Evolutionary conservation across 2,113 vertebrate species (phyloP).

Genomic region (Todiramphus chloris): DNA sequence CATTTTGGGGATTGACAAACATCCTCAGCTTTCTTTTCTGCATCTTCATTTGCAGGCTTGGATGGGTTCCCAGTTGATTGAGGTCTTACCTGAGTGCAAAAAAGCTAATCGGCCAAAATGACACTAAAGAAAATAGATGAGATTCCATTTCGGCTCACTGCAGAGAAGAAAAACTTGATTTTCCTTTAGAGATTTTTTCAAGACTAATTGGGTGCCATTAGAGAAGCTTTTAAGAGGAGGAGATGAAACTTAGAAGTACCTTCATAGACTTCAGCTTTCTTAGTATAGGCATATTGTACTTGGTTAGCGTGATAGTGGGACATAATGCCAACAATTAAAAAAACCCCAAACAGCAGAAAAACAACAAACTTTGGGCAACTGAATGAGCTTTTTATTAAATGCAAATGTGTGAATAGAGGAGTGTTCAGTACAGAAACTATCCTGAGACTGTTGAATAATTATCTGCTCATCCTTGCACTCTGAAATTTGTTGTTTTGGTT

Average conservation of each 20-base stretch:
- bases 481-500: neutral
- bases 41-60: neutral
- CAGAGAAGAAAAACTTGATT: neutral
- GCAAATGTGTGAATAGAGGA: neutral
- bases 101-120: neutral
- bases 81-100: neutral
- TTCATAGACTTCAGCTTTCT: neutral
- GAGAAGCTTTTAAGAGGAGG: neutral
- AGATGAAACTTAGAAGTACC: neutral
- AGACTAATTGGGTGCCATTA: neutral
- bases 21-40: neutral
- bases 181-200: slow-evolving; percentile 1
- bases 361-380: neutral
- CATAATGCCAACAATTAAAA: neutral
- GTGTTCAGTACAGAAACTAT: neutral
- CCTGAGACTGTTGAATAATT: neutral
- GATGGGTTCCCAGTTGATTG: neutral
- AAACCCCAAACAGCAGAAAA: neutral
- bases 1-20: neutral
- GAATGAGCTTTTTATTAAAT: neutral
- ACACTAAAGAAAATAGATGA: neutral
- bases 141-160: neutral
- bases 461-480: neutral
- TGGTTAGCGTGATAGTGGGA: neutral
- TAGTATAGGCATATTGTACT: neutral